These are phyloP conservation scores for Sesia bembeciformis DNA, from an alignment of 2,888 invertebrate species.

Conservation along the genomic window DNA sequence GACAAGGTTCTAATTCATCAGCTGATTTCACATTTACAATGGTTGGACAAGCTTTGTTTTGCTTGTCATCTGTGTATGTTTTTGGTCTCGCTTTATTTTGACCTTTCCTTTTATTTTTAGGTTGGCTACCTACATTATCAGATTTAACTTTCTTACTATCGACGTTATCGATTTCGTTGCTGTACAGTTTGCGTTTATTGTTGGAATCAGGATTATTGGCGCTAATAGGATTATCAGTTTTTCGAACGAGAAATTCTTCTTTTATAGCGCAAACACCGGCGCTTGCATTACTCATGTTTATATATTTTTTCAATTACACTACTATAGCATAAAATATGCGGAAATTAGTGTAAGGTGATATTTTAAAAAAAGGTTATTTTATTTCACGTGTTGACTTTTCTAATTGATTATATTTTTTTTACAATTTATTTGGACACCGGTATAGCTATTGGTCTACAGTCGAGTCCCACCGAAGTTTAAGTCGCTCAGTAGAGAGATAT, in stretches of 20 bases:
- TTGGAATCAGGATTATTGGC: conserved; percentile 9
- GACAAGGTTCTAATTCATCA: conserved; percentile 60
- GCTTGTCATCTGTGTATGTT: conserved; percentile 75
- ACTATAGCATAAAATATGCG: too few relatives aligned
- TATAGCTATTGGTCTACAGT: too few relatives aligned
- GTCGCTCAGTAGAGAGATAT: too few relatives aligned
- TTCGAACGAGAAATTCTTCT: conserved; percentile 44
- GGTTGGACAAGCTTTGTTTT: conserved; percentile 80
- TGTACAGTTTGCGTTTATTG: conserved; percentile 42
- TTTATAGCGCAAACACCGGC: conserved; percentile 60
- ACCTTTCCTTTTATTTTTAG: conserved; percentile 68
- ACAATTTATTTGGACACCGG: too few relatives aligned
- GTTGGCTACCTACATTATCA: conserved; percentile 13
- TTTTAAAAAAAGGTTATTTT: too few relatives aligned
- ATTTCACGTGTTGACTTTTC: too few relatives aligned
- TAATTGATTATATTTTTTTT: too few relatives aligned
- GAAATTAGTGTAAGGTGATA: too few relatives aligned
- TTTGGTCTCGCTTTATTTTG: conserved; percentile 88
- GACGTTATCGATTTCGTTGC: conserved; percentile 15
- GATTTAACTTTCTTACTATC: conserved; percentile 34
- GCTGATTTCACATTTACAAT: conserved; percentile 69
- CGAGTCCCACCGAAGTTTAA: too few relatives aligned
- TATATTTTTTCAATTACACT: neutral
- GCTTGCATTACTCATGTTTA: conserved; percentile 29
- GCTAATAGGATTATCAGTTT: conserved; percentile 16